Base-by-base conservation (phyloP, 1,140 invertebrate species). In the Scaptomyza graminum region DNA sequence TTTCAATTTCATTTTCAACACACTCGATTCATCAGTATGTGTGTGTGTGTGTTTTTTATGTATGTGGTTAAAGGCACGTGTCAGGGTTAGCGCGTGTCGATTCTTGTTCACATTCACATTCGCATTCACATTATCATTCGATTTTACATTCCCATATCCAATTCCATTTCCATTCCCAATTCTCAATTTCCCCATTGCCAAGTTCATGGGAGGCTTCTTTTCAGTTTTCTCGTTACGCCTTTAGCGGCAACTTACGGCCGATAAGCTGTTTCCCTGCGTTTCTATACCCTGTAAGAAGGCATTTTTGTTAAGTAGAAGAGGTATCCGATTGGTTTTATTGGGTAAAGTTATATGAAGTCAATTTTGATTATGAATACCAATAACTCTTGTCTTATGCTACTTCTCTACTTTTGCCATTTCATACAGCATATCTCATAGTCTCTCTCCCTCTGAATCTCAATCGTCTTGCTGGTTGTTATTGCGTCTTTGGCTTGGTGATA, bases 1-100 rank as follows among this genome's bases (percentile, higher is more conserved):
- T 88, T 88, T 88, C 83, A 88, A 88, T 88, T 88, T 88, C 67
- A 78, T 76, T 88, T 83, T 83, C 83, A 87, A 76, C 83, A 79
- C 82, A 79, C 82, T 74, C 59, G 56, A 55, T 56, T 37, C n/a
- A 18, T 39, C 37, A 5, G 37, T 46, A 46, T 44, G 62, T 76
- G 52, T 13, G 43, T 22, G 46, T 37, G 28, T 61, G 39, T 5
- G 51, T 11, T 15, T 54, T 54, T 13, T 39, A 18, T 59, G 57
- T 62, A 49, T 77, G 54, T 54, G 69, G 75, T 71, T 75, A 78
- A 65, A 59, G 70, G 52, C 82, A 85, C 82, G 82, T 85, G 82
- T 87, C 82, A 61, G 67, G 64, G 78, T 85, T 85, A 81, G 74
- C 79, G 80, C 79, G 80, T 84, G 81, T 78, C 76, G 69, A 65